A percentile compares a stretch with the other conserved stretches of the same genome.
Evolutionary conservation across 2,113 vertebrate species (phyloP).

Genomic region (Reinhardtius hippoglossoides): DNA sequence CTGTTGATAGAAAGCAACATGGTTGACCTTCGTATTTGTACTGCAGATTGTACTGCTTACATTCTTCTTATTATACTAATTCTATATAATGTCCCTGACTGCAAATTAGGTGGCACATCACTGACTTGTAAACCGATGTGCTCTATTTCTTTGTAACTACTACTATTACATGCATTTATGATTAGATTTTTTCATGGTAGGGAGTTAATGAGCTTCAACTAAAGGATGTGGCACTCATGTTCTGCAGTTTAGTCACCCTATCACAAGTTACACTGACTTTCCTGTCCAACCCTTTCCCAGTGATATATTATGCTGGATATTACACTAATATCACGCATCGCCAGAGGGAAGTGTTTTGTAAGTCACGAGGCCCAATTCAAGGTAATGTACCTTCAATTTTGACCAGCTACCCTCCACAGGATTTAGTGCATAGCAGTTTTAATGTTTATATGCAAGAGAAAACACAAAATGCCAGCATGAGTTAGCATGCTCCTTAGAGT

Average conservation of each 20-base stretch:
- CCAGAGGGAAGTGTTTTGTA: constrained; percentile 37
- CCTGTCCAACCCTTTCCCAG: background rate
- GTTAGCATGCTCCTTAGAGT: constrained; percentile 36
- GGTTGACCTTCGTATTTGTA: background rate
- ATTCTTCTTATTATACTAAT: background rate
- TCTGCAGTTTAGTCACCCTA: constrained; percentile 12
- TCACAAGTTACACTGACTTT: constrained; percentile 5
- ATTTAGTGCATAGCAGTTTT: constrained; percentile 23
- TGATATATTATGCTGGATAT: constrained; percentile 37
- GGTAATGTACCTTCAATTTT: constrained; percentile 37
- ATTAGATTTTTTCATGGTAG: background rate
- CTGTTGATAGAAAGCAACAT: background rate
- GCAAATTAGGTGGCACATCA: background rate
- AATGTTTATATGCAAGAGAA: constrained; percentile 43
- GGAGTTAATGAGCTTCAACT: constrained; percentile 15
- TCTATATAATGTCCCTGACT: background rate
- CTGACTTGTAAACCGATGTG: background rate
- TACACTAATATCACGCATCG: constrained; percentile 43
- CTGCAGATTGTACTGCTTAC: background rate
- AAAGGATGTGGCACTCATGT: constrained; percentile 20
- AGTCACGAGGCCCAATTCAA: constrained; percentile 25
- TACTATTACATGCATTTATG: background rate
- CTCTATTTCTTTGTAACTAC: background rate
- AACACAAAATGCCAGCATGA: constrained; percentile 33
- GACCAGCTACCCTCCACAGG: constrained; percentile 27